Conservation (phyloP, 2,797 vertebrate genomes). For the Halcyon leucocephala region DNA sequence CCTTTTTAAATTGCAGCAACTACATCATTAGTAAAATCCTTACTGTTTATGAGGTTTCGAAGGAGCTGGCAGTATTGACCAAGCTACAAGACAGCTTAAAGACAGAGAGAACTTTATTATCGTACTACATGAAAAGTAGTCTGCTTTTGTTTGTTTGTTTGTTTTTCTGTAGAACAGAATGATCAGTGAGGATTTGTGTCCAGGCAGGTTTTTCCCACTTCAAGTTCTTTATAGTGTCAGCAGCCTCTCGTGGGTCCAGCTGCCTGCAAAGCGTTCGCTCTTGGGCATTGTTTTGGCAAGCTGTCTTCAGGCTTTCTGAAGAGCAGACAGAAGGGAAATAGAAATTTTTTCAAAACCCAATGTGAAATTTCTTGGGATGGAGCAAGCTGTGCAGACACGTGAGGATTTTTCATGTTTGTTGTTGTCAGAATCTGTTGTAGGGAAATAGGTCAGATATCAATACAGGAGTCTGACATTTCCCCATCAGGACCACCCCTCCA, state of each 20-base stretch:
- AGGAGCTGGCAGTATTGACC: neutral
- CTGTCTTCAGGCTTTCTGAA: neutral
- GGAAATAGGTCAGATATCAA: neutral
- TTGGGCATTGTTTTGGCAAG: neutral
- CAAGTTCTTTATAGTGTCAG: neutral
- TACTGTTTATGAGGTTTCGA: neutral
- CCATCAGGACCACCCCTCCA: neutral
- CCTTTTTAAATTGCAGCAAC: neutral
- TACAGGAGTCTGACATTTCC: neutral
- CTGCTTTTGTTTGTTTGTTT: neutral
- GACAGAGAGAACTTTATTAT: neutral
- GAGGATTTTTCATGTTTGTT: neutral
- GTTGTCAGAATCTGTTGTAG: neutral
- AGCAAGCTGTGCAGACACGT: neutral
- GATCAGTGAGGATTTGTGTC: neutral
- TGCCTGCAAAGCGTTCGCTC: neutral
- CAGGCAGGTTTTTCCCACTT: neutral
- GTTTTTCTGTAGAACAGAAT: neutral
- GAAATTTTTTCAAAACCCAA: neutral
- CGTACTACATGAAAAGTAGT: neutral
- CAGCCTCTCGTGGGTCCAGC: fast-evolving
- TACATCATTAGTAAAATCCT: neutral
- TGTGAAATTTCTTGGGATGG: neutral
- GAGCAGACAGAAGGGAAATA: neutral
- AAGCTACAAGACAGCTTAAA: neutral